phyloP scores from a whole-genome alignment of 2,797 vertebrate genomes.

The Anguilla obscura region DNA sequence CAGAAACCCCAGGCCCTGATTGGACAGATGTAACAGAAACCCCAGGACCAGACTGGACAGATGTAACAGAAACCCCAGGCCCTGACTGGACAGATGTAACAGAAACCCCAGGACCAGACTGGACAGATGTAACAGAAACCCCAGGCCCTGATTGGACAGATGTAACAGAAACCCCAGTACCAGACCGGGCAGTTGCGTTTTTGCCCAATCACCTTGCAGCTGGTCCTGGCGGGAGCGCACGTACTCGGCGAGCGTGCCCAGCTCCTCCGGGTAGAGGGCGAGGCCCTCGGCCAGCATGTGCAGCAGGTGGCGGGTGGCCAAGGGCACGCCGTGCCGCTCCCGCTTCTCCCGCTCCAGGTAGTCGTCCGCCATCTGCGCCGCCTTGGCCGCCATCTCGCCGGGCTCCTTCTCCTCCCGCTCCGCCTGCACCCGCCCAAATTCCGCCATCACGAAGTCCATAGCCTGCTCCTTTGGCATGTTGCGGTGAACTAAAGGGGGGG shows the following conservation, averaged over 20 bases:
- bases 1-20: no score
- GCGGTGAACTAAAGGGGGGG: conserved; percentile 61
- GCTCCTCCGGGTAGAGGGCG: conserved; percentile 67
- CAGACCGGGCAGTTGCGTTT: background rate
- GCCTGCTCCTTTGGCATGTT: conserved; percentile 80
- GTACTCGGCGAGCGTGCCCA: conserved; percentile 66
- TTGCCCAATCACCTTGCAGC: conserved; percentile 64
- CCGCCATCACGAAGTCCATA: conserved; percentile 67
- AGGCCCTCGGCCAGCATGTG: conserved; percentile 71
- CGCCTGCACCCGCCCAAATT: conserved; percentile 63
- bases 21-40: background rate
- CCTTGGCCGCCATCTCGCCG: conserved; percentile 66
- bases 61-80: background rate
- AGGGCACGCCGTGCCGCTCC: conserved; percentile 66
- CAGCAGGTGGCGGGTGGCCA: conserved; percentile 67
- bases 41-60: background rate
- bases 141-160: background rate
- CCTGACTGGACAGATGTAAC: background rate
- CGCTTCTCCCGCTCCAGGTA: conserved; percentile 69
- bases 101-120: background rate
- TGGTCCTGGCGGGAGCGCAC: conserved; percentile 68
- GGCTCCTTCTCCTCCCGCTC: conserved; percentile 59
- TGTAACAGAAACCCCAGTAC: background rate
- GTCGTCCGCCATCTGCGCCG: conserved; percentile 73
- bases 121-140: background rate